These are phyloP conservation scores for Squalus acanthias DNA, from an alignment of 2,797 vertebrate species.

Conservation along the genomic window DNA sequence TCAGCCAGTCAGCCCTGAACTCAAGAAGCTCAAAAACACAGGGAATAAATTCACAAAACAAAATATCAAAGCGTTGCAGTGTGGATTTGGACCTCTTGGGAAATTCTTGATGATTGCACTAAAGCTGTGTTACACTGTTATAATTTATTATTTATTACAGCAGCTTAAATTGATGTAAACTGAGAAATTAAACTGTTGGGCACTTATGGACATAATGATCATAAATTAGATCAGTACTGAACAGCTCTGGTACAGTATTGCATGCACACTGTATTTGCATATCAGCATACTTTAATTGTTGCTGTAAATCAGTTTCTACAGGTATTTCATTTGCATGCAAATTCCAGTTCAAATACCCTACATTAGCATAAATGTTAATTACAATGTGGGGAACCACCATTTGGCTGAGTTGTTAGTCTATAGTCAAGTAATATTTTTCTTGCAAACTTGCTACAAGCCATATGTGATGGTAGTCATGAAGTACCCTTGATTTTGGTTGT, in stretches of 20 bases:
- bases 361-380: constrained; percentile 17
- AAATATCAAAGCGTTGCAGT: neutral
- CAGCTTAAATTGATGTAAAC: constrained; percentile 7
- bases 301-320: constrained; percentile 29
- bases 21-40: neutral
- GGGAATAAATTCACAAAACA: neutral
- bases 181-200: neutral
- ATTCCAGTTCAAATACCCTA: neutral
- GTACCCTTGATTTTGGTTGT: neutral
- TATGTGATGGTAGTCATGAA: neutral
- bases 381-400: neutral
- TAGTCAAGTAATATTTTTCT: neutral
- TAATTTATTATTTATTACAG: constrained; percentile 1
- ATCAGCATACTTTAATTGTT: neutral
- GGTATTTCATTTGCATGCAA: constrained; percentile 17
- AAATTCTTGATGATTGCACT: neutral
- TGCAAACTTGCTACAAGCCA: neutral
- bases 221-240: constrained; percentile 3
- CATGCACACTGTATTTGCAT: neutral
- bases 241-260: neutral
- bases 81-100: neutral
- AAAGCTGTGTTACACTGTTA: neutral
- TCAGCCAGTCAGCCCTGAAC: neutral
- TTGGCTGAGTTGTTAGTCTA: constrained; percentile 11
- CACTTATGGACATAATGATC: constrained; percentile 8